Conservation (phyloP, 2,113 vertebrate species). For the Rhipidura dahli region DNA sequence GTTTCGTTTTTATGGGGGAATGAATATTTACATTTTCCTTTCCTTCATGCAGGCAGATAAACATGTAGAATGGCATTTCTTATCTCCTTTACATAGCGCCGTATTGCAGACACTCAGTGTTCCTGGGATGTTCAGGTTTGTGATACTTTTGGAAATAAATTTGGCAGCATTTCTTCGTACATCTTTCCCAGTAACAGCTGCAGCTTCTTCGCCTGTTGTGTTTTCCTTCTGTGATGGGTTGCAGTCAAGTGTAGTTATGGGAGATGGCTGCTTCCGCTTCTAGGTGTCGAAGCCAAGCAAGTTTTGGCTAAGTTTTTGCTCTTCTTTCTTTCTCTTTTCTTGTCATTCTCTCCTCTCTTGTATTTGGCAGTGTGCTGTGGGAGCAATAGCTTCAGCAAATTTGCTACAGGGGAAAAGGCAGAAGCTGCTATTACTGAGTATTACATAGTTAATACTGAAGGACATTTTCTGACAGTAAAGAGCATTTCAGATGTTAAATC, state of each 20-base stretch:
- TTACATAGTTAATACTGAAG: neutral
- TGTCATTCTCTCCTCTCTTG: neutral
- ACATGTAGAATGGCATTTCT: neutral
- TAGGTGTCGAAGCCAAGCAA: conserved; percentile 16
- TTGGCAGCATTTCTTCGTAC: conserved; percentile 24
- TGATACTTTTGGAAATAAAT: conserved; percentile 47
- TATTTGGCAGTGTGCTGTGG: neutral
- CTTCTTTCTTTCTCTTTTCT: neutral
- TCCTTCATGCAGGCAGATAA: neutral
- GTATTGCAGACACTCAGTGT: neutral
- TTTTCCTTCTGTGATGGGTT: conserved; percentile 62
- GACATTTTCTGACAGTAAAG: neutral
- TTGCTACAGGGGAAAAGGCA: neutral
- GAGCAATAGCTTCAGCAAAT: neutral
- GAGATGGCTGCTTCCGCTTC: conserved; percentile 14
- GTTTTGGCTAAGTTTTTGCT: conserved; percentile 31
- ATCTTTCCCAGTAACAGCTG: conserved; percentile 51
- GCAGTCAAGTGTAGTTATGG: conserved; percentile 34
- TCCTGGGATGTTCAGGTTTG: conserved; percentile 51
- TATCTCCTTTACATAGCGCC: neutral
- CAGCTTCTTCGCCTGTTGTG: conserved; percentile 54
- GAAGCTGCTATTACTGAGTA: neutral
- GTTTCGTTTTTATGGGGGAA: neutral
- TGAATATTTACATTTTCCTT: neutral
- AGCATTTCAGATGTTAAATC: neutral